These are phyloP conservation scores for Hemicentrotus pulcherrimus DNA, from an alignment of 35 echinoderm and acorn worm species.

Conservation along the genomic window DNA sequence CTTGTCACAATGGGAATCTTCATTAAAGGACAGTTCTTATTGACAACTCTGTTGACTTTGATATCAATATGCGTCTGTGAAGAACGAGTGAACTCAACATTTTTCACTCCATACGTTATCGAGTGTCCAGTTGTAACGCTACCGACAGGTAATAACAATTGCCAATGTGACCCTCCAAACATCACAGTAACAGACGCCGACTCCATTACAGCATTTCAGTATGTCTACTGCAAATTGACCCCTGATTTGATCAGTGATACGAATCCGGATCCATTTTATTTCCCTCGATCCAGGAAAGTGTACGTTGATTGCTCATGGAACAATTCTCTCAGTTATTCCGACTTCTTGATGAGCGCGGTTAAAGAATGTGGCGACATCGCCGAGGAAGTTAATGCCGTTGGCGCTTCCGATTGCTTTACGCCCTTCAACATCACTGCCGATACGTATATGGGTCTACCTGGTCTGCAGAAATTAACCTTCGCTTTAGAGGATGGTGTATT, in stretches of 20 bases:
- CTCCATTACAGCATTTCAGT: background rate
- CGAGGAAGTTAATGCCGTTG: background rate
- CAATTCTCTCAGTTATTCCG: background rate
- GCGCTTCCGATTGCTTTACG: background rate
- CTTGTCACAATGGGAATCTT: background rate
- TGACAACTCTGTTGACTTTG: background rate
- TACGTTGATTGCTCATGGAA: background rate
- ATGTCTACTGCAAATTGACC: background rate
- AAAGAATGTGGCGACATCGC: background rate
- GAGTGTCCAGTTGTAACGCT: background rate
- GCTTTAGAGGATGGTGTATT: background rate
- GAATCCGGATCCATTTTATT: background rate
- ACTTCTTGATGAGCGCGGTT: background rate
- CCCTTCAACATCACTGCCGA: background rate
- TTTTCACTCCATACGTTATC: background rate
- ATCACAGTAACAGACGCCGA: background rate
- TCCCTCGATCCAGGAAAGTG: background rate
- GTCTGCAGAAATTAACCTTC: background rate
- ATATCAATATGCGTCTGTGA: background rate
- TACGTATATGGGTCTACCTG: background rate
- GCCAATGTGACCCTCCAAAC: constrained; percentile 11
- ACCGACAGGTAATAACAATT: background rate
- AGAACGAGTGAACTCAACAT: background rate
- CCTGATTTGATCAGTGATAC: background rate
- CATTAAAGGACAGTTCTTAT: background rate